phyloP scores from a whole-genome alignment of 2,113 vertebrate species.

The Passer montanus region DNA sequence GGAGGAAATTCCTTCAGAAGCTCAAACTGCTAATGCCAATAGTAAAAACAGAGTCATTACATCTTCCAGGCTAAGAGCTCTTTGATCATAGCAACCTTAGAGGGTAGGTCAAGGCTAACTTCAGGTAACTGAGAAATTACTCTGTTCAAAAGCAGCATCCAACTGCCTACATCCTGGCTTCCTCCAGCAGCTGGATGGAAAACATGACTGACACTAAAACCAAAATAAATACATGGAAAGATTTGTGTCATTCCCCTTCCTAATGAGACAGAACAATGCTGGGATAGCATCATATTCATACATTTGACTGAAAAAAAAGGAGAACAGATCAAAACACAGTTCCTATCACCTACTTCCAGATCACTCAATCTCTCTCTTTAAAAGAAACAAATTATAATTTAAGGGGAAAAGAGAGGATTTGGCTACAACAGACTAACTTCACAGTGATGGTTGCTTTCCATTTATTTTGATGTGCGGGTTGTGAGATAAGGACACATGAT shows the following conservation, averaged over 20 bases:
- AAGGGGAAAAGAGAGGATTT: neutral
- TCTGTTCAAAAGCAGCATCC: neutral
- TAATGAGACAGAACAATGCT: slow-evolving; percentile 7
- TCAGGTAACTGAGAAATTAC: neutral
- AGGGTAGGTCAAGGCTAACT: neutral
- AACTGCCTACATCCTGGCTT: neutral
- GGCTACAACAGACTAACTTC: neutral
- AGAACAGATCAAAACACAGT: neutral
- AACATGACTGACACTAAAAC: neutral
- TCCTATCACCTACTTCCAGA: neutral
- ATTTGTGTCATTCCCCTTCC: slow-evolving; percentile 2
- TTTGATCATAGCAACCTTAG: neutral
- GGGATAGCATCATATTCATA: neutral
- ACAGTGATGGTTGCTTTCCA: neutral
- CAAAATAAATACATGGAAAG: slow-evolving; percentile 20
- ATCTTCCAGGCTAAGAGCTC: neutral
- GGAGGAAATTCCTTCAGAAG: slow-evolving; percentile 46
- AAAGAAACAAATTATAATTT: neutral
- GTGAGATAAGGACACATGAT: neutral
- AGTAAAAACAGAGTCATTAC: slow-evolving; percentile 9
- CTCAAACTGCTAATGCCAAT: slow-evolving; percentile 18
- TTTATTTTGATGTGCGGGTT: neutral
- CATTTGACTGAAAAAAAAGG: neutral
- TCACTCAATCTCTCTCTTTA: neutral
- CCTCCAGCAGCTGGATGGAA: neutral